Percentiles rank a stretch among this genome's conserved stretches.
These are phyloP conservation scores for Gryllus bimaculatus DNA, from an alignment of 1,140 invertebrate genomes.

Conservation along the genomic window DNA sequence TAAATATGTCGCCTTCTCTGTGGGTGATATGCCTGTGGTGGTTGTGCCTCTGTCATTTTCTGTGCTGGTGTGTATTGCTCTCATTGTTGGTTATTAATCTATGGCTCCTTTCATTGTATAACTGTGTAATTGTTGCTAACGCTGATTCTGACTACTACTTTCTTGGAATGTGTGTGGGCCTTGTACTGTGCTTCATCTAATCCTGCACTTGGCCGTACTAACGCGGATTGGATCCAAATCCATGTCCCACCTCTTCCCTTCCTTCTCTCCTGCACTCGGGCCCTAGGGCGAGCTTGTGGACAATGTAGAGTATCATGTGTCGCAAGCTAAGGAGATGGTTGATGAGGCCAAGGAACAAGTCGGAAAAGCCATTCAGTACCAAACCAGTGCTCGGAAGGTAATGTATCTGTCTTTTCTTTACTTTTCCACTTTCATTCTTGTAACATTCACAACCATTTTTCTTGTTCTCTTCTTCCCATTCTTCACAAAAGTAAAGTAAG, in stretches of 20 bases:
- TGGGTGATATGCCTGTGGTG: not conserved
- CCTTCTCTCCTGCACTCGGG: conserved; percentile 25
- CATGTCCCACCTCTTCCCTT: conserved; percentile 32
- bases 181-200: conserved; percentile 19
- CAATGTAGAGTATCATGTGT: conserved; percentile 84
- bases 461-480: too few species aligned
- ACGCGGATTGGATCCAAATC: not conserved
- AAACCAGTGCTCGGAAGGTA: conserved; percentile 85
- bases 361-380: conserved; percentile 68
- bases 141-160: not conserved
- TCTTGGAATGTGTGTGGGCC: conserved; percentile 21
- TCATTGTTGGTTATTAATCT: not conserved
- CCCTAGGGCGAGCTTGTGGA: conserved; percentile 83
- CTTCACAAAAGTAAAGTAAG: too few species aligned
- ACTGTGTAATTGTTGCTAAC: conserved; percentile 13
- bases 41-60: conserved; percentile 22
- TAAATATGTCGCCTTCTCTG: not conserved
- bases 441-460: not conserved
- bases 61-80: conserved; percentile 22
- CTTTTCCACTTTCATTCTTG: not conserved
- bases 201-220: not conserved
- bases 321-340: conserved; percentile 69
- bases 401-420: conserved; percentile 28
- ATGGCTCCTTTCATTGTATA: conserved; percentile 8
- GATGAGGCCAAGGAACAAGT: conserved; percentile 67